Evolutionary conservation across 2,888 invertebrate genomes (phyloP).

Genomic region (Tetragonisca angustula): DNA sequence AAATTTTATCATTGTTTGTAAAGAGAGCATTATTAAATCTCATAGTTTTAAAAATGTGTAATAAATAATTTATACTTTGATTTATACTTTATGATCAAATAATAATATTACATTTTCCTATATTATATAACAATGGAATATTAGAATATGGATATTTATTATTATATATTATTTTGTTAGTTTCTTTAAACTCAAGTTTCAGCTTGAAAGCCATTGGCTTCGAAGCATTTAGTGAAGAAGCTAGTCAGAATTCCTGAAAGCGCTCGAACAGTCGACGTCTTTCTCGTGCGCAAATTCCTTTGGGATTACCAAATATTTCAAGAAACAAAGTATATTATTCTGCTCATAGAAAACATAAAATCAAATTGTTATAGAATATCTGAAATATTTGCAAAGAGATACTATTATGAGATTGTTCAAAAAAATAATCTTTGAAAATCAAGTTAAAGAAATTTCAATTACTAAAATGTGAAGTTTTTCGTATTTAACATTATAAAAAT

Average conservation of each 20-base stretch:
- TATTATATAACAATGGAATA: no score
- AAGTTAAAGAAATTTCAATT: neutral
- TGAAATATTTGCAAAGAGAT: conserved; percentile 18
- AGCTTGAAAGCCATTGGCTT: neutral
- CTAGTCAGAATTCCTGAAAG: conserved; percentile 33
- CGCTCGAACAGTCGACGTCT: conserved; percentile 20
- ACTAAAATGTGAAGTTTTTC: neutral
- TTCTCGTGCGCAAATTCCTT: conserved; percentile 29
- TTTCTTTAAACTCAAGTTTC: conserved; percentile 4
- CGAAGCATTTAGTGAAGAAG: neutral
- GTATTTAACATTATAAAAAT: neutral
- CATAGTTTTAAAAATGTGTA: no score
- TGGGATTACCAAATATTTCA: conserved; percentile 39
- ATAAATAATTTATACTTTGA: no score
- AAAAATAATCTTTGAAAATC: neutral
- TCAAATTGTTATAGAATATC: conserved; percentile 12
- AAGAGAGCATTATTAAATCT: no score
- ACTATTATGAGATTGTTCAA: neutral
- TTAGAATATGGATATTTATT: no score
- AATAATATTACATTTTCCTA: no score
- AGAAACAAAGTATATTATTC: conserved; percentile 42
- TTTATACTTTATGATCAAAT: no score
- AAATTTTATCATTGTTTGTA: no score
- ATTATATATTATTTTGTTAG: neutral
- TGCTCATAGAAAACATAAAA: neutral